Conservation (phyloP, 2,888 invertebrate species). For the Drosophila anceps region DNA sequence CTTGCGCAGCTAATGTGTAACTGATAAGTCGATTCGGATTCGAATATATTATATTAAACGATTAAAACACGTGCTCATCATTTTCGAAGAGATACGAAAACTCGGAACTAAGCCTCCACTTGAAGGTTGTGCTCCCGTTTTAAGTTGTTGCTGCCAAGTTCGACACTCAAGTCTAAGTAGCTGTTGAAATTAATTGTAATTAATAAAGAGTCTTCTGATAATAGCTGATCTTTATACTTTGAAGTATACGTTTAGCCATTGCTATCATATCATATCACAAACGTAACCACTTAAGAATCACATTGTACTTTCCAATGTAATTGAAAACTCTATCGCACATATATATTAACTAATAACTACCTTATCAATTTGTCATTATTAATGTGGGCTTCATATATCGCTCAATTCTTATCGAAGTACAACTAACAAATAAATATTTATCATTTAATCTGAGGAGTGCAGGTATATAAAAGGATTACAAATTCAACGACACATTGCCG, state of each 20-base stretch:
- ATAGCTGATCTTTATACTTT: background rate
- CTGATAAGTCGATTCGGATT: background rate
- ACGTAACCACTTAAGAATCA: background rate
- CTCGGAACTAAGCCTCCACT: background rate
- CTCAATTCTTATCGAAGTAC: constrained; percentile 33
- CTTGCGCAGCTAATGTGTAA: background rate
- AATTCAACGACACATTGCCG: background rate
- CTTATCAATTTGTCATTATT: constrained; percentile 23
- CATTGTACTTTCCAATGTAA: constrained; percentile 1
- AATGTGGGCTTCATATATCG: background rate
- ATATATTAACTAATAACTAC: constrained; percentile 1
- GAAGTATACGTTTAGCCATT: background rate
- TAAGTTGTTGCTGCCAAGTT: background rate
- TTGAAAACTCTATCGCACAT: background rate
- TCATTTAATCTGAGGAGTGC: constrained; percentile 19
- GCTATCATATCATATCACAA: background rate
- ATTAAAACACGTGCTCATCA: constrained; percentile 2
- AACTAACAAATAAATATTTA: constrained; percentile 23
- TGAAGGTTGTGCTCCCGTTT: background rate
- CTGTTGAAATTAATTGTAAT: background rate
- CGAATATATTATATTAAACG: background rate
- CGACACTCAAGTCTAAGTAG: background rate
- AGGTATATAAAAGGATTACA: constrained; percentile 2
- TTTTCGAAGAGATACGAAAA: background rate
- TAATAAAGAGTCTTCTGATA: background rate